Conservation (phyloP, 2,888 invertebrate genomes). For the Euzophera pinguis region DNA sequence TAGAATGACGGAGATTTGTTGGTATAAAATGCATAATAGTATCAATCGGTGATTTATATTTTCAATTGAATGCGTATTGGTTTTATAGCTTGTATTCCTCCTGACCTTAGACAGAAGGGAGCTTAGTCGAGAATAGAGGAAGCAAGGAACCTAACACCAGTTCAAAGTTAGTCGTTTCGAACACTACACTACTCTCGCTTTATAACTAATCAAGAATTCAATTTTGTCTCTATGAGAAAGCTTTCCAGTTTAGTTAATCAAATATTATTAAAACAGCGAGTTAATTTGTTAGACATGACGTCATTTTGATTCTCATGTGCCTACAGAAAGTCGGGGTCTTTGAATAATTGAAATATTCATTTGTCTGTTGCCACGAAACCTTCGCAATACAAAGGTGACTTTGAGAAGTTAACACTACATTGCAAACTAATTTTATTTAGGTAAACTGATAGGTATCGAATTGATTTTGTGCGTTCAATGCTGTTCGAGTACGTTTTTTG, state of each 20-base stretch:
- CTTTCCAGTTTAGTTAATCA: neutral
- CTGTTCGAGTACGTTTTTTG: neutral
- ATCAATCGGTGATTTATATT: too few species aligned
- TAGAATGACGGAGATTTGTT: too few species aligned
- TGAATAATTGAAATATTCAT: constrained; percentile 10
- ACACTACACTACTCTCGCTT: too few species aligned
- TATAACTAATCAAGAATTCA: neutral
- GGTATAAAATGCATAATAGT: too few species aligned
- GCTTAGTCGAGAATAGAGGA: too few species aligned
- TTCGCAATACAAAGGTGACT: constrained; percentile 4
- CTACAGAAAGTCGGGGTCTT: constrained; percentile 2
- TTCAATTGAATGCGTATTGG: too few species aligned
- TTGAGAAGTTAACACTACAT: constrained; percentile 2
- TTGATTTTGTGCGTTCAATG: neutral
- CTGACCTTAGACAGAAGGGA: too few species aligned
- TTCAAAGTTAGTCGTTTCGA: too few species aligned
- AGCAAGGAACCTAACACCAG: too few species aligned
- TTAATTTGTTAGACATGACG: neutral
- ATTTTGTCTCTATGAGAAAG: neutral
- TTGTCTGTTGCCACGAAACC: constrained; percentile 4
- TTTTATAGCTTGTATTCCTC: too few species aligned
- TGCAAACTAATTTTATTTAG: neutral
- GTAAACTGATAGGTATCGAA: neutral
- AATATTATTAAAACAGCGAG: neutral
- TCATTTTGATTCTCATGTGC: neutral